Base-by-base conservation (phyloP, 2,113 vertebrate species). In the Salminus brasiliensis region DNA sequence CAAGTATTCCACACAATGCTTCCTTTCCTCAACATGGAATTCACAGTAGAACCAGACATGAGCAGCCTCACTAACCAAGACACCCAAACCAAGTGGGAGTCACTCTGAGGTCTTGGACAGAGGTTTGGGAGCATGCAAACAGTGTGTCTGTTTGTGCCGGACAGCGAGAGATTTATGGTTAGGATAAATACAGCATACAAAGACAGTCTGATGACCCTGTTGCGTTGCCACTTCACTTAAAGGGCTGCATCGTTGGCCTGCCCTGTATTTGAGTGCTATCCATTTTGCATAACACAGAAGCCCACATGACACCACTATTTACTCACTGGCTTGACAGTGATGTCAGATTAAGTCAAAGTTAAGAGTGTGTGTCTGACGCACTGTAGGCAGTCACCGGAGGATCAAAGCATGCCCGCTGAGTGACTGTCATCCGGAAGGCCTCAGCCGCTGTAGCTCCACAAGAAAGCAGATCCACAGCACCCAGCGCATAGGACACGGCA, bases 1-100 rank as follows among this genome's bases (percentile, higher is more conserved):
- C 53, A 67, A 52, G 57, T 83, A 85, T 85, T 86, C 85, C 65
- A 76, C 74, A 86, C 81, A 80, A 78, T 81, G 74, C 77, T 81
- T 25, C 9, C 69, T 75, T 82, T 81, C 67, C 77, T 43, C 67
- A 59, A 83, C 81, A 81, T 74, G 78, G 65, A 76, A 71, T 73
- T 81, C 82, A 74, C 34, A 49, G 34, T 62, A 73, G 53, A 23
- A 49, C 23, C 27, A 78, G 81, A 73, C 80, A 79, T 82, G 80
- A 87, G 52, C 76, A 65, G 86, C 74, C 71, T 87, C 60, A 47
- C 63, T 76, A 85, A 86, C 18, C 55, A 81, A 65, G 62, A 62
- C 32, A 27, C 62, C 80, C 76, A 86, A 77, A 88, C 76, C 82
- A 66, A 57, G 7, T 13, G 5, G 66, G 68, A 77, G 25, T 65